Conservation (phyloP, 2,113 vertebrate species). For the Alouatta palliata region DNA sequence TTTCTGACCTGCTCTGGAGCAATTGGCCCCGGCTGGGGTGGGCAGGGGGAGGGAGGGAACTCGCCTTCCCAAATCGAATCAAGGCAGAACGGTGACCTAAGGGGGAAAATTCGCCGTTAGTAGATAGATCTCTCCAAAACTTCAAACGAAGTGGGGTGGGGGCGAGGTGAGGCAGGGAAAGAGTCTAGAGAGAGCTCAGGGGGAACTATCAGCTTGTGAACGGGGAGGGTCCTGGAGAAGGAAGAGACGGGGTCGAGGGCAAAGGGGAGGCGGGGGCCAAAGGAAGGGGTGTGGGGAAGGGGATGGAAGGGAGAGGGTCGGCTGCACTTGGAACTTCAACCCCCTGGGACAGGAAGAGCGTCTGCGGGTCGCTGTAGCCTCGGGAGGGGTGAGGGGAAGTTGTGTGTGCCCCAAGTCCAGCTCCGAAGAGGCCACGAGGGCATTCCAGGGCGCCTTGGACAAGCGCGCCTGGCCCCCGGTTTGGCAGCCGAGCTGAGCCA, state of each 20-base stretch:
- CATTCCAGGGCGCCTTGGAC: neutral
- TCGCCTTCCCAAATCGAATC: constrained; percentile 67
- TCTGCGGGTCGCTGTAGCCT: neutral
- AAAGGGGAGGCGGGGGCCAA: constrained; percentile 81
- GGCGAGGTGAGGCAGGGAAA: neutral
- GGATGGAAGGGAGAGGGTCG: neutral
- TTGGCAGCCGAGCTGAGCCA: neutral
- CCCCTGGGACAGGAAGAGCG: neutral
- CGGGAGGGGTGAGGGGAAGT: neutral
- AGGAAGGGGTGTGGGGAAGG: constrained; percentile 41
- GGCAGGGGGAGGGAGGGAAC: constrained; percentile 48
- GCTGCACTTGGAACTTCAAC: constrained; percentile 6
- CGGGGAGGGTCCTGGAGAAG: constrained; percentile 80
- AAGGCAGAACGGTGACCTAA: constrained; percentile 79
- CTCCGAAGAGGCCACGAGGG: neutral
- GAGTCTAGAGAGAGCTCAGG: neutral
- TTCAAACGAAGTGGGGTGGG: constrained; percentile 63
- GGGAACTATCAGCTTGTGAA: neutral
- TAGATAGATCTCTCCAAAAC: constrained; percentile 57
- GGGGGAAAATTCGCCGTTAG: constrained; percentile 57
- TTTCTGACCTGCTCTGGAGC: constrained; percentile 56
- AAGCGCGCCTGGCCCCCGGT: neutral
- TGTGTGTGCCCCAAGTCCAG: neutral
- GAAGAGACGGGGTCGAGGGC: constrained; percentile 84
- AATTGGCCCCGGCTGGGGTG: constrained; percentile 46